phyloP scores from a whole-genome alignment of 2,888 invertebrate genomes.

The Pseudococcus jackbeardsleyi region DNA sequence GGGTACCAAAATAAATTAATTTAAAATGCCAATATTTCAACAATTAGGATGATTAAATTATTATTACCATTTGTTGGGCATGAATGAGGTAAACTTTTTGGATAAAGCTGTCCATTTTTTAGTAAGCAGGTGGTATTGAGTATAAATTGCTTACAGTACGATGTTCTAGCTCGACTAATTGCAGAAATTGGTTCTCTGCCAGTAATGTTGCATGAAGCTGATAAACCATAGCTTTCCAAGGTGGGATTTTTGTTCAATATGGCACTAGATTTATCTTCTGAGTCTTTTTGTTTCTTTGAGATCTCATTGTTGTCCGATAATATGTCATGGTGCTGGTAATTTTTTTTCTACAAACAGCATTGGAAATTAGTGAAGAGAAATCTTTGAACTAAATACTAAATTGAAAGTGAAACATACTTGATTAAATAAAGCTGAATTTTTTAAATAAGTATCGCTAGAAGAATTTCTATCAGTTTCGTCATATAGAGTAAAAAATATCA shows the following conservation, averaged over 20 bases:
- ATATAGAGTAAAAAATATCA: slow-evolving; percentile 75
- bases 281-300: slow-evolving; percentile 27
- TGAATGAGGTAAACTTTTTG: slow-evolving; percentile 78
- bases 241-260: not conserved
- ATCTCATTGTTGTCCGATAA: slow-evolving; percentile 10
- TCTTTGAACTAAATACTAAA: not conserved
- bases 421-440: slow-evolving; percentile 49
- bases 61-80: slow-evolving; percentile 78
- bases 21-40: not conserved
- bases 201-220: slow-evolving; percentile 81
- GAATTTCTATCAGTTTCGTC: slow-evolving; percentile 69
- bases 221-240: slow-evolving; percentile 74
- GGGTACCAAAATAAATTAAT: not conserved
- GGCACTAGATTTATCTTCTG: slow-evolving; percentile 3
- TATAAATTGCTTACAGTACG: slow-evolving; percentile 87
- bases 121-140: slow-evolving; percentile 87
- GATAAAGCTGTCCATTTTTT: slow-evolving; percentile 82
- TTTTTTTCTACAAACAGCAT: not conserved
- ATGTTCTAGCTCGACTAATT: slow-evolving; percentile 87
- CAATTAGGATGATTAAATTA: too few relatives aligned
- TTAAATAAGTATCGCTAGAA: slow-evolving; percentile 20
- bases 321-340: not conserved
- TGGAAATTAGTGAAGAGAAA: not conserved
- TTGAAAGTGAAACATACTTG: slow-evolving; percentile 14
- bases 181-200: slow-evolving; percentile 91